Percentiles rank a stretch among this genome's conserved stretches.
Evolutionary conservation across 1,140 invertebrate species (phyloP).

Genomic region (Bombus balteatus): DNA sequence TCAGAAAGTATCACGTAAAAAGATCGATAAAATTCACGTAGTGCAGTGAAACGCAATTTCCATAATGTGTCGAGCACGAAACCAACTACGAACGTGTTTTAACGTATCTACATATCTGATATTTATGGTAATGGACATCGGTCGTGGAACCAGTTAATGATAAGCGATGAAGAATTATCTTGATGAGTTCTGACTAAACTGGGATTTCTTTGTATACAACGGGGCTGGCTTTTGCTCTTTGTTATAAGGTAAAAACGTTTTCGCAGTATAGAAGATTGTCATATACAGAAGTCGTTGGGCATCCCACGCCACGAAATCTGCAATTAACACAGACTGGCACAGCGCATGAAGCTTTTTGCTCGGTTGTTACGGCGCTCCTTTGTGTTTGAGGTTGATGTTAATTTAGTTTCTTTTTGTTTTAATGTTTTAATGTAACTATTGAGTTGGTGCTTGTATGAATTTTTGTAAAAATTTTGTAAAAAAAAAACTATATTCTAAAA

Average conservation of each 20-base stretch:
- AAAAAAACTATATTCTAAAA: too few species aligned
- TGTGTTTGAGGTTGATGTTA: not conserved
- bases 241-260: conserved; percentile 4
- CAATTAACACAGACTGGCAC: conserved; percentile 12
- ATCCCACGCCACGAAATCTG: not conserved
- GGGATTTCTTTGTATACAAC: conserved; percentile 56
- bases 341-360: too few species aligned
- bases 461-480: too few species aligned
- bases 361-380: not conserved
- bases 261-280: not conserved
- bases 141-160: conserved; percentile 58
- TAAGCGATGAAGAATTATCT: conserved; percentile 26
- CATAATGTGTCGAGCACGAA: conserved; percentile 54
- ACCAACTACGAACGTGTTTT: conserved; percentile 50
- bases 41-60: conserved; percentile 56
- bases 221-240: not conserved
- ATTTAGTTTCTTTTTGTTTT: not conserved
- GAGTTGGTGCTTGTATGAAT: too few species aligned
- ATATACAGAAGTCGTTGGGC: not conserved
- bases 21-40: conserved; percentile 34
- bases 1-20: conserved; percentile 18
- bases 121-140: conserved; percentile 61
- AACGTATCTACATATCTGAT: conserved; percentile 59
- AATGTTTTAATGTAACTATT: too few species aligned
- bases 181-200: conserved; percentile 21